A percentile compares a stretch with the other conserved stretches of the same genome.
These are phyloP conservation scores for Drosophila asahinai DNA, from an alignment of 1,140 invertebrate species.

Conservation along the genomic window DNA sequence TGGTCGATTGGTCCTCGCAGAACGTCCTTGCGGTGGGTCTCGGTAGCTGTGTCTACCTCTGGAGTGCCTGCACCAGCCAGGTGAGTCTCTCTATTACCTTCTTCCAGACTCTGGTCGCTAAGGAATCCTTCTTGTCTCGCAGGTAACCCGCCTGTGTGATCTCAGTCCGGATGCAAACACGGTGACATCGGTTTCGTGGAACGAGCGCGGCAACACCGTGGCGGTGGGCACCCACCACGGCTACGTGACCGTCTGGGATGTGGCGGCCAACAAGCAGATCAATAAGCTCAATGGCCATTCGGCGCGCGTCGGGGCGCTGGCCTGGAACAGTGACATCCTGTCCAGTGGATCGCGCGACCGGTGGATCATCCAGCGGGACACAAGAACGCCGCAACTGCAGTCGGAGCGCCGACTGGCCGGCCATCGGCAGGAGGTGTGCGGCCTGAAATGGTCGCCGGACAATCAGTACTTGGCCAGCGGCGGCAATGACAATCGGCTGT, in stretches of 20 bases:
- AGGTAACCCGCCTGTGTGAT: constrained; percentile 98
- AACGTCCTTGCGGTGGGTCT: constrained; percentile 99
- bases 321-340: constrained; percentile 99
- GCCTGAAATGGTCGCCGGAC: constrained; percentile 99
- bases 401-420: constrained; percentile 93
- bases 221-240: constrained; percentile 99
- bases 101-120: neutral
- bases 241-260: constrained; percentile 99
- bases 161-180: constrained; percentile 96
- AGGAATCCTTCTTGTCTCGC: neutral
- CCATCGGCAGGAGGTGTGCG: constrained; percentile 99
- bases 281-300: constrained; percentile 96
- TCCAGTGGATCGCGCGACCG: constrained; percentile 98
- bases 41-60: constrained; percentile 99
- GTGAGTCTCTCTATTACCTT: constrained; percentile 84
- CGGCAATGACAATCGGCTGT: constrained; percentile 99
- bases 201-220: constrained; percentile 97
- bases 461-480: constrained; percentile 99
- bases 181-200: constrained; percentile 99
- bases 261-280: constrained; percentile 96
- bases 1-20: constrained; percentile 99
- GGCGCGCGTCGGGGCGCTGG: constrained; percentile 96
- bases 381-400: constrained; percentile 92
- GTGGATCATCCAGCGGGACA: constrained; percentile 97
- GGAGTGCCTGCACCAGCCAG: constrained; percentile 99